These are phyloP conservation scores for Neoarius graeffei DNA, from an alignment of 2,113 vertebrate genomes.

Conservation along the genomic window DNA sequence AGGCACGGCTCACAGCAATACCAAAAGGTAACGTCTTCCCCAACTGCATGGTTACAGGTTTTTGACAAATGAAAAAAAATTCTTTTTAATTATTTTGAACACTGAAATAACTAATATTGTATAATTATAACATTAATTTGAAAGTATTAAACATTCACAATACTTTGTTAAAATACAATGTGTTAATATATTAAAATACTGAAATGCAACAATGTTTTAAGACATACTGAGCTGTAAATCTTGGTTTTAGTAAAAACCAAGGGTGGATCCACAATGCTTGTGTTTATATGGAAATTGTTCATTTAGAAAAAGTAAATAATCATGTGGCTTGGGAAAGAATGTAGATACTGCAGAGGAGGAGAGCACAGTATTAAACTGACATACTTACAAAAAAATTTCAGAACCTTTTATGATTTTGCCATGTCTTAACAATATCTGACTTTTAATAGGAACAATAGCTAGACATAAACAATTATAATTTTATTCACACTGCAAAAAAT, in stretches of 20 bases:
- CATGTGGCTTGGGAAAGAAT: neutral
- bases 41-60: neutral
- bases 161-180: neutral
- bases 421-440: neutral
- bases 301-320: neutral
- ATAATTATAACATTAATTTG: neutral
- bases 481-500: no score
- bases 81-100: neutral
- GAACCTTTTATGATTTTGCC: neutral
- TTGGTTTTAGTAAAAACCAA: neutral
- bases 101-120: neutral
- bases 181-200: neutral
- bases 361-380: neutral
- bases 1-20: constrained; percentile 87
- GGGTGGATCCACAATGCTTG: neutral
- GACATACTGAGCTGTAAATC: neutral
- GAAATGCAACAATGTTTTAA: neutral
- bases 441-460: neutral
- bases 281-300: neutral
- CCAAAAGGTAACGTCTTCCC: constrained; percentile 83
- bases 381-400: no score
- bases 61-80: neutral
- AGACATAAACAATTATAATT: neutral
- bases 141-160: neutral
- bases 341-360: neutral